A percentile compares a stretch with the other conserved stretches of the same genome.
These are phyloP conservation scores for Apis dorsata DNA, from an alignment of 1,140 invertebrate genomes.

Conservation along the genomic window DNA sequence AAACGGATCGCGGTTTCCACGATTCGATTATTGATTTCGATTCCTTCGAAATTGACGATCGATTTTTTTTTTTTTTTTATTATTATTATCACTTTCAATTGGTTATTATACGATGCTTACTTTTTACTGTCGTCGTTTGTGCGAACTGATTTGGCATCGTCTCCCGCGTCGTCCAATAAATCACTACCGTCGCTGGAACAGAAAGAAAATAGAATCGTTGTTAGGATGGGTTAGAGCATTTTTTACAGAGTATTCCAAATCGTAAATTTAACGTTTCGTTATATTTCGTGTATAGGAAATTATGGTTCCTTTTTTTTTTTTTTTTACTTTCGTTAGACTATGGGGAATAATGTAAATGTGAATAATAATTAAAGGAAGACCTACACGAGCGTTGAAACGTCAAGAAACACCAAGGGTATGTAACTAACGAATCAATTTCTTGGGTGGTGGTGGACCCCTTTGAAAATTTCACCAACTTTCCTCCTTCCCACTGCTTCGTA, in stretches of 20 bases:
- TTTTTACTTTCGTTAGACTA: background rate
- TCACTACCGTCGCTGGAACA: conserved; percentile 81
- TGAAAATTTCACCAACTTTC: conserved; percentile 61
- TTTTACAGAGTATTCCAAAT: too few relatives aligned
- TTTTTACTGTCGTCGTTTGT: conserved; percentile 86
- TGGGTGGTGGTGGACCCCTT: conserved; percentile 40
- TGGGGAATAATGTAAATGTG: conserved; percentile 41
- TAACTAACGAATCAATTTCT: conserved; percentile 55
- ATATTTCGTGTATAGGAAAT: too few relatives aligned
- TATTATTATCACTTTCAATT: too few relatives aligned
- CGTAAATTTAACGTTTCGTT: too few relatives aligned
- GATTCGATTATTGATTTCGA: background rate
- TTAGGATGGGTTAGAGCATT: background rate
- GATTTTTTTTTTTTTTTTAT: background rate
- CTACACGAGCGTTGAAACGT: conserved; percentile 32
- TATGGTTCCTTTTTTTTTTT: too few relatives aligned
- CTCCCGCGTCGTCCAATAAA: conserved; percentile 81
- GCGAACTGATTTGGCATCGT: conserved; percentile 83
- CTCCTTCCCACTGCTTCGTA: background rate
- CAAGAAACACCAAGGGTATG: conserved; percentile 24
- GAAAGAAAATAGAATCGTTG: background rate
- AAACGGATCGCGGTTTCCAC: background rate
- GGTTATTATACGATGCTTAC: conserved; percentile 75
- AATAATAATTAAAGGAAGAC: conserved; percentile 57
- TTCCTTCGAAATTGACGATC: too few relatives aligned